Evolutionary conservation across 1,140 invertebrate species (phyloP), one percentile per base, ranked within the genome.

Genomic region (Mamestra configurata): DNA sequence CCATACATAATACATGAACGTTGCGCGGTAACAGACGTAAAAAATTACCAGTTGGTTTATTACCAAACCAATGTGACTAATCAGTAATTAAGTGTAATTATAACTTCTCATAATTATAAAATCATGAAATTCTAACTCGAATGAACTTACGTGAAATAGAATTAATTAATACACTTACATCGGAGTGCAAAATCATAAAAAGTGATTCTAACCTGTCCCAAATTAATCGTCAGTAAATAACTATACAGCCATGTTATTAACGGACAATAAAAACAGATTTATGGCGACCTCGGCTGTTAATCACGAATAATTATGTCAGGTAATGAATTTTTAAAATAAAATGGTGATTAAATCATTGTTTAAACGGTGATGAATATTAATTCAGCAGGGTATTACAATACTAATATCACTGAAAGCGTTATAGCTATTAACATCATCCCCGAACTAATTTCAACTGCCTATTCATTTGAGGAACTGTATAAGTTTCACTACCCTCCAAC

Each of bases 391-490:
- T 64, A 37, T 64, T 11, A 37, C 31, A 20, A 10, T 20, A 37
- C 15, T 64, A 64, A 64, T 37, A 64, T 64, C 35, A 64, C 10
- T 37, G n/a, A 20, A 37, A 20, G 27, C 31, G 15, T 61, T 61
- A 35, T 43, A 43, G 13, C 37, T 43, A 27, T 43, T 66, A 66
- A 22, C 61, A 27, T 70, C 20, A 49, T 49, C 11, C 66, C 27
- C 43, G 11, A 70, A 70, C 66, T 70, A 70, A 70, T 70, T 70
- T 27, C 66, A 70, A 27, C 66, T 49, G 66, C 43, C 40, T 70
- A 70, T 49, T 70, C 66, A 70, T 70, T 70, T 70, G 66, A 70
- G 66, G 66, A 35, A 49, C 37, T 70, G 66, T 70, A 49, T 49
- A 49, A 70, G 66, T 70, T 70, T 43, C 31, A 5, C 61, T 66